Conservation (phyloP, 2,888 invertebrate genomes). For the Erebia palarica region DNA sequence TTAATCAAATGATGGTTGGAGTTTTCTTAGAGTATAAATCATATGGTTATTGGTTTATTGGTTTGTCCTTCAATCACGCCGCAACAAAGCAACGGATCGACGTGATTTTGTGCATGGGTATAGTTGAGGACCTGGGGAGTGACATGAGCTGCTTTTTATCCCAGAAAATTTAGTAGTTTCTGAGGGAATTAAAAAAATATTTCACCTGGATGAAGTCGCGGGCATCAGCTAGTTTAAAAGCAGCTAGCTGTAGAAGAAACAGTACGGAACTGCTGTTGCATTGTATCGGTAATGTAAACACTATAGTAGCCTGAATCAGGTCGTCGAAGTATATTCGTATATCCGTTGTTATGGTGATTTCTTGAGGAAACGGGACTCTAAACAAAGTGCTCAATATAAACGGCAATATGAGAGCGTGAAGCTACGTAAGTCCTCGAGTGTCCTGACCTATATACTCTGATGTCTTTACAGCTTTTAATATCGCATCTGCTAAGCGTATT, state of each 20-base stretch:
- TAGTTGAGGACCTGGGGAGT: no score
- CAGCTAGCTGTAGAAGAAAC: neutral
- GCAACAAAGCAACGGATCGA: no score
- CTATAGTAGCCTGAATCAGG: neutral
- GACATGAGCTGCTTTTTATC: no score
- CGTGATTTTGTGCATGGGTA: no score
- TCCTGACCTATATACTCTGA: neutral
- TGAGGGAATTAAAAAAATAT: no score
- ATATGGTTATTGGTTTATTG: no score
- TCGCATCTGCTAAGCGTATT: neutral
- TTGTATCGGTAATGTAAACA: neutral
- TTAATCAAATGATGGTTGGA: no score
- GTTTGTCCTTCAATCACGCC: no score
- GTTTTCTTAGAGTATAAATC: no score
- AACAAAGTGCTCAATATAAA: constrained; percentile 8
- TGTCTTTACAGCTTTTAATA: constrained; percentile 11
- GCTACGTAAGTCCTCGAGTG: neutral
- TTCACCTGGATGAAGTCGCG: no score
- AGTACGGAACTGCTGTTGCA: neutral
- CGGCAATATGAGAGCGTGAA: neutral
- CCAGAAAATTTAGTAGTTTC: no score
- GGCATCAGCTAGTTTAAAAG: no score
- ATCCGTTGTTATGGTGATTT: constrained; percentile 1
- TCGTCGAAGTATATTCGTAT: neutral
- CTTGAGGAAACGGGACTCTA: constrained; percentile 3